Evolutionary conservation across 1,140 invertebrate genomes (phyloP), one percentile per base, ranked within the genome.

Genomic region (Capitella teleta): DNA sequence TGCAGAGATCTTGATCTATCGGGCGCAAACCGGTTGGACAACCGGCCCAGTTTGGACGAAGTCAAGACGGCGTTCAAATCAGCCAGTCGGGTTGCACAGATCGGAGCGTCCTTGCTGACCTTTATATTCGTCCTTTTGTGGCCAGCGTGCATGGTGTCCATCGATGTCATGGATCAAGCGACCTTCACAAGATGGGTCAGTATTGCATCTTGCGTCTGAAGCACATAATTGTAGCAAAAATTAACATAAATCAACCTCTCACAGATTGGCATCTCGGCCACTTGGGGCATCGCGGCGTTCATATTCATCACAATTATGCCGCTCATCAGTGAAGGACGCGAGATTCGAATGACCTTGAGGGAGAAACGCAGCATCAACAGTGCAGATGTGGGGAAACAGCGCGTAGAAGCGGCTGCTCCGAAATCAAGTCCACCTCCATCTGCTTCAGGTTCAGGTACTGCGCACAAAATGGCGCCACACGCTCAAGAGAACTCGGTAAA

Each of bases 1-100:
- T 52, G 14, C 48, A 70, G 68, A 44, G 68, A 70, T 40, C 46
- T 71, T 18, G 52, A 62, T 24, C 47, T 72, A 16, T 51, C 51
- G 4, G 61, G 59, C 5, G 53, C 57, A 0, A 54, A 63, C 32
- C 51, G 55, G 5, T 50, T 68, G 28, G 64, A 66, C 47, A 61
- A 64, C 47, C 47, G 69, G 28, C 68, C 69, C 14, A 51, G 61
- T 0, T 48, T 70, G 28, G 37, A 51, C 10, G 62, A 63, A 28
- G 61, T 68, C 2, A 55, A 60, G 37, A 52, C 52, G n/a, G 57
- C 55, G 24, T 67, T 69, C 45, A 56, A 47, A 25, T 19, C 25
- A 0, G 60, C 61, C 12, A 62, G 53, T 26, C 36, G 51, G 19
- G 28, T 65, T 1, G 64, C 66, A 14, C 46, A 53, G 48, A 47